These are phyloP conservation scores for Baccha elongata DNA, from an alignment of 2,888 invertebrate species.

Conservation along the genomic window DNA sequence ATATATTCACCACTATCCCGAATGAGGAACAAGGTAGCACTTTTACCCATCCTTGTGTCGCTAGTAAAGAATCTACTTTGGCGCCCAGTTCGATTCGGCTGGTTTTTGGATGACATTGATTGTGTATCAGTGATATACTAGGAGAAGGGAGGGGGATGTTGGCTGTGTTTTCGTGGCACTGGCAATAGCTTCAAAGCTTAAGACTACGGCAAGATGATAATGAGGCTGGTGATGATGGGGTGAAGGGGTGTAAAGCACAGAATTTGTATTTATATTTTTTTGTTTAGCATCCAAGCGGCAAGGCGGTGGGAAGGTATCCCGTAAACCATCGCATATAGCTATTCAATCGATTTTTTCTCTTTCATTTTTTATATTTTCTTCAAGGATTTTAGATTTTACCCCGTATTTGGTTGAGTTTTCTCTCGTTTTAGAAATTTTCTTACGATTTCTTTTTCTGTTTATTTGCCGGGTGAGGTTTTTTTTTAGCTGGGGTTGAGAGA, in stretches of 20 bases:
- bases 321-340: constrained; percentile 7
- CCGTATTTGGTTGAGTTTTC: constrained; percentile 33
- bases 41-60: constrained; percentile 29
- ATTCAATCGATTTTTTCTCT: constrained; percentile 55
- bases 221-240: constrained; percentile 51
- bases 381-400: constrained; percentile 52
- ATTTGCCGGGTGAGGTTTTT: constrained; percentile 46
- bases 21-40: constrained; percentile 56
- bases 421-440: constrained; percentile 37
- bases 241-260: constrained; percentile 39
- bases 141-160: constrained; percentile 1
- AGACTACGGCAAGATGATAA: constrained; percentile 48
- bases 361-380: constrained; percentile 28
- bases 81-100: constrained; percentile 29
- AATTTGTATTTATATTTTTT: constrained; percentile 39
- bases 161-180: not conserved
- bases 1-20: constrained; percentile 70
- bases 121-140: constrained; percentile 35
- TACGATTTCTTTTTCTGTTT: constrained; percentile 53
- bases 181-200: not conserved
- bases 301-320: not conserved
- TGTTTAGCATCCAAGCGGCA: constrained; percentile 6
- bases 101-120: constrained; percentile 35
- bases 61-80: constrained; percentile 42
- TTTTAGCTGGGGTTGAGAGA: constrained; percentile 11